These are phyloP conservation scores for Tetramorium simillimum DNA, from an alignment of 1,140 invertebrate genomes.

Conservation along the genomic window DNA sequence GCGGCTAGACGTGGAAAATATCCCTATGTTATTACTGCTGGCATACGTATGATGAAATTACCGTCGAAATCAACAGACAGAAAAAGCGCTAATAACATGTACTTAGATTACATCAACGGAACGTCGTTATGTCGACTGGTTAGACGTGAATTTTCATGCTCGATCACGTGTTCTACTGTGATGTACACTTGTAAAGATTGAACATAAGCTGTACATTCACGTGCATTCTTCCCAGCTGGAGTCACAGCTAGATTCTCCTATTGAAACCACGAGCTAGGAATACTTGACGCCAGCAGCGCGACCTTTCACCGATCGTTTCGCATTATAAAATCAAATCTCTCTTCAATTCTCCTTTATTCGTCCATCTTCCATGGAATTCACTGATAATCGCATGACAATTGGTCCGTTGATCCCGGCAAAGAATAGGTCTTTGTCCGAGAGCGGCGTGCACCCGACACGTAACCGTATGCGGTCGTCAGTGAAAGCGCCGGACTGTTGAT, in stretches of 20 bases:
- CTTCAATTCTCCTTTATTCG: background rate
- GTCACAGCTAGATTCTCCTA: background rate
- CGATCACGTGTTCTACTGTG: background rate
- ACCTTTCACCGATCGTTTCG: background rate
- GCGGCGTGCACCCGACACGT: background rate
- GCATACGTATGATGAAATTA: constrained; percentile 22
- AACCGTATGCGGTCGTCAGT: constrained; percentile 61
- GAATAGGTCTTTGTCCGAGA: constrained; percentile 25
- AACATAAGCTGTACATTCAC: background rate
- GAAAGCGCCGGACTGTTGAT: constrained; percentile 75
- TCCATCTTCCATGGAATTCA: background rate
- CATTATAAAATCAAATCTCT: background rate
- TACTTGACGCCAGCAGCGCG: background rate
- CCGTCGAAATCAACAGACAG: background rate
- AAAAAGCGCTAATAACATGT: constrained; percentile 3
- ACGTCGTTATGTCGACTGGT: background rate
- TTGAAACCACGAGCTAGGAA: no score
- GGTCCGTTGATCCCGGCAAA: background rate
- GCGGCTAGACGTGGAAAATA: background rate
- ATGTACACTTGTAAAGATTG: background rate
- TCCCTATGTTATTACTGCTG: background rate
- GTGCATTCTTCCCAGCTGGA: background rate
- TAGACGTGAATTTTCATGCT: constrained; percentile 16
- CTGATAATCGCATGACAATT: background rate
- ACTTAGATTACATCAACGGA: constrained; percentile 44